phyloP scores from a whole-genome alignment of 2,113 vertebrate genomes.

The Zootoca vivipara region DNA sequence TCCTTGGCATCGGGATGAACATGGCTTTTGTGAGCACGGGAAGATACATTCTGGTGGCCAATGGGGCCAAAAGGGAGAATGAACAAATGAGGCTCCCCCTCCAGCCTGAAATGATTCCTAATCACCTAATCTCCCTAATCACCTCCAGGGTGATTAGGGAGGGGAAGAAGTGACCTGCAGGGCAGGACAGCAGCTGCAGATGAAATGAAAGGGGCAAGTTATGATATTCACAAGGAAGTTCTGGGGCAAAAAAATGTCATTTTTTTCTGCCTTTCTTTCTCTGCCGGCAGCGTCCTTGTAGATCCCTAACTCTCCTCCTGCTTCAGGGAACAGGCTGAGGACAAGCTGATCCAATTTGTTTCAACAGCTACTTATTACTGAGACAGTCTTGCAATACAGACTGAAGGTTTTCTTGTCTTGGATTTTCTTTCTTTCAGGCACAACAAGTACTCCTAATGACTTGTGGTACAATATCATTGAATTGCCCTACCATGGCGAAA shows the following conservation, averaged over 20 bases:
- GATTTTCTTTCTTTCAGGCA: conserved; percentile 71
- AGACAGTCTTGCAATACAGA: neutral
- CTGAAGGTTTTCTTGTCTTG: conserved; percentile 17
- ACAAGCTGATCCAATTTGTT: neutral
- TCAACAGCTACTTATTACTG: neutral
- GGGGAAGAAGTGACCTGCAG: neutral
- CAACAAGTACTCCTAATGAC: conserved; percentile 84
- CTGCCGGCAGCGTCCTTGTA: neutral
- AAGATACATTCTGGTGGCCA: neutral
- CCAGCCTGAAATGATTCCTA: neutral
- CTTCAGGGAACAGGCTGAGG: neutral
- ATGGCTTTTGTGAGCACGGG: neutral
- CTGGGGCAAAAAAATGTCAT: too few species aligned
- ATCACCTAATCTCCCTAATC: too few species aligned
- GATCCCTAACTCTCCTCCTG: neutral
- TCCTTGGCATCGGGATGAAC: too few species aligned
- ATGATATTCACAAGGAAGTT: neutral
- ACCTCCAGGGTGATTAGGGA: neutral
- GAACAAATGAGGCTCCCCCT: neutral
- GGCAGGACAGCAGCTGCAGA: neutral
- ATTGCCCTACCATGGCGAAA: conserved; percentile 90
- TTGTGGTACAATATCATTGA: conserved; percentile 91
- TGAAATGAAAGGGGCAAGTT: neutral
- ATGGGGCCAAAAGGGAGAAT: neutral
- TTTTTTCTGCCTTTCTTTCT: too few species aligned